phyloP scores from a whole-genome alignment of 1,140 invertebrate genomes.

The Cephus cinctus region DNA sequence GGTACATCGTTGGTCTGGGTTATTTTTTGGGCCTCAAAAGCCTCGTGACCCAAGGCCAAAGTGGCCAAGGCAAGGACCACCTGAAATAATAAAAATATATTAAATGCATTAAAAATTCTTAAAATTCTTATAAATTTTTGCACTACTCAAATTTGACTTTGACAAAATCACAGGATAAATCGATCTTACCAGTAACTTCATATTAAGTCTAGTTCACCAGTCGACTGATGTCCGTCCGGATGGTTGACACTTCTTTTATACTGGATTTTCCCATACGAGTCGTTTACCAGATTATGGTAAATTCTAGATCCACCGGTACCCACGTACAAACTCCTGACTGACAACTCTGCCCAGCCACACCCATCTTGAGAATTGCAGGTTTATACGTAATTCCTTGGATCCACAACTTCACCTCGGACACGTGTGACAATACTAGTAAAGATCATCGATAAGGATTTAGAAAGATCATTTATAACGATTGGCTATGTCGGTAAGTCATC shows the following conservation, averaged over 20 bases:
- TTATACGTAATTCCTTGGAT: too few species aligned
- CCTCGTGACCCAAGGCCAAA: conserved; percentile 18
- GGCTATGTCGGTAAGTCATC: too few species aligned
- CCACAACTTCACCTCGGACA: too few species aligned
- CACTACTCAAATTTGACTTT: neutral
- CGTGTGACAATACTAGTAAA: too few species aligned
- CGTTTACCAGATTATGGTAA: conserved; percentile 22
- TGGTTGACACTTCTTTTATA: conserved; percentile 39
- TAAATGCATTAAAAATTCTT: neutral
- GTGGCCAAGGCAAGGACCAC: conserved; percentile 25
- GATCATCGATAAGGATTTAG: too few species aligned
- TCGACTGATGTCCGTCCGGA: conserved; percentile 22
- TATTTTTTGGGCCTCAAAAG: conserved; percentile 13
- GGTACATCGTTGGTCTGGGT: conserved; percentile 16
- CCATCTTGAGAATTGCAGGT: conserved; percentile 30
- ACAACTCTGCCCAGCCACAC: too few species aligned
- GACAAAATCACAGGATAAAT: neutral
- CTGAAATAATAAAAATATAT: too few species aligned
- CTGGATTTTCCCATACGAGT: conserved; percentile 20
- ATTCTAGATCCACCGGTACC: conserved; percentile 19
- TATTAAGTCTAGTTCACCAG: conserved; percentile 20
- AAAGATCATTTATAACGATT: too few species aligned
- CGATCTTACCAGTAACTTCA: conserved; percentile 40
- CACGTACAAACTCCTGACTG: conserved; percentile 16
- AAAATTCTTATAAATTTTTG: neutral